These are phyloP conservation scores for Arizona elegans DNA, from an alignment of 2,113 vertebrate genomes.

Conservation along the genomic window DNA sequence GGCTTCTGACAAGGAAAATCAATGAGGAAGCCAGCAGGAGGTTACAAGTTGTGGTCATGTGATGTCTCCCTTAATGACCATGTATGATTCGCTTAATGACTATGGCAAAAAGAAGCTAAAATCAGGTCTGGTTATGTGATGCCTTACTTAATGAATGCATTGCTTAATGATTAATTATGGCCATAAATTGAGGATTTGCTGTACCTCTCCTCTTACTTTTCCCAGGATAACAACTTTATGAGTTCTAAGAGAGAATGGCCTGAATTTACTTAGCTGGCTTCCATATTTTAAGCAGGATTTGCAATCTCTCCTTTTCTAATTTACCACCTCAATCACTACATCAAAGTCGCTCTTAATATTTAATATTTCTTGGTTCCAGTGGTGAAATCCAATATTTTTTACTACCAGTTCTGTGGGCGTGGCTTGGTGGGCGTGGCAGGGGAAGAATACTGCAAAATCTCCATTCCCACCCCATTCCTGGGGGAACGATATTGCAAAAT, in stretches of 20 bases:
- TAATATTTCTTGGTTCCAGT: background rate
- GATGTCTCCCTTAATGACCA: background rate
- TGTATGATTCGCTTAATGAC: background rate
- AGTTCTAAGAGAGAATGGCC: background rate
- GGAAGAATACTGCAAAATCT: too few species aligned
- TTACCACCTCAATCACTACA: background rate
- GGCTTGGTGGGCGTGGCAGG: too few species aligned
- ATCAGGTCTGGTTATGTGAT: background rate
- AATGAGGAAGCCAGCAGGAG: background rate
- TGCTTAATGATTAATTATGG: background rate
- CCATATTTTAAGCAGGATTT: background rate
- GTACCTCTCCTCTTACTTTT: background rate
- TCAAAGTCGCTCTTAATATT: background rate
- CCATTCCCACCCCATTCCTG: too few species aligned
- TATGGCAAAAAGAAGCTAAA: background rate
- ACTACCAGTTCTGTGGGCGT: too few species aligned
- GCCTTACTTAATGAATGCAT: background rate
- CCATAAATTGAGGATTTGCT: background rate
- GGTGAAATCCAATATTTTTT: too few species aligned
- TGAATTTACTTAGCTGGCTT: background rate
- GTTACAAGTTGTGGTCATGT: background rate
- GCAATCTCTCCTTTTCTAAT: background rate
- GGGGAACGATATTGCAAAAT: too few species aligned
- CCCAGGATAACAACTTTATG: background rate
- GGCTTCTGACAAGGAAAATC: background rate